Evolutionary conservation across 2,797 vertebrate species (phyloP), one percentile per base, ranked within the genome.

Genomic region (Centropyge bicolor): DNA sequence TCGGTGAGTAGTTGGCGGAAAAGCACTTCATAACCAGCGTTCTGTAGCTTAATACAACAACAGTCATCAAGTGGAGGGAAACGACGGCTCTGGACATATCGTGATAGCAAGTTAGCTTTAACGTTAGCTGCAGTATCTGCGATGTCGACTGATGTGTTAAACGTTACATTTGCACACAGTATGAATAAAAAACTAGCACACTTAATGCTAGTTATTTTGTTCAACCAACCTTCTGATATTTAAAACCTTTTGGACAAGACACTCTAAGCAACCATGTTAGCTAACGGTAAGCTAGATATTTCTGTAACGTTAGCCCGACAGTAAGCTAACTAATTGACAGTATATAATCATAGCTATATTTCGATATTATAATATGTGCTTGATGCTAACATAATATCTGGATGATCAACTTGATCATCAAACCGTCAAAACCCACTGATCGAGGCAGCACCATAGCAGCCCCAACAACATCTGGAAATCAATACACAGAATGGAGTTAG

Each of bases 61-160:
- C 3, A 74, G 57, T 51, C 14, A 20, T 57, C 38, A 13, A 72
- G 69, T 87, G 86, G 90, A 92, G 88, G 91, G 88, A 92, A 91
- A 88, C 64, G 14, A 67, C 45, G 72, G 17, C 2, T 68, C 31
- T 79, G 65, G 11, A 46, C 45, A 68, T 14, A 52, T 46, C 22
- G 69, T 56, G 67, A 59, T 19, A 72, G 76, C 67, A 64, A 66
- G 69, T 60, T 81, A 82, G 76, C 79, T 4, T 19, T 41, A 73
- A 74, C 17, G 62, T 43, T 78, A 80, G 75, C 68, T n/a, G 17
- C 8, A 8, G 0, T 9, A 19, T 74, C 24, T 17, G 8, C 45
- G 56, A 24, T 52, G 14, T 68, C 20, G 27, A 14, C 11, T 69
- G 35, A 1, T n/a, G 20, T 48, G 8, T 31, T 67, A 5, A 45